Evolutionary conservation across 2,888 invertebrate genomes (phyloP).

Genomic region (Pelosia muscerda): DNA sequence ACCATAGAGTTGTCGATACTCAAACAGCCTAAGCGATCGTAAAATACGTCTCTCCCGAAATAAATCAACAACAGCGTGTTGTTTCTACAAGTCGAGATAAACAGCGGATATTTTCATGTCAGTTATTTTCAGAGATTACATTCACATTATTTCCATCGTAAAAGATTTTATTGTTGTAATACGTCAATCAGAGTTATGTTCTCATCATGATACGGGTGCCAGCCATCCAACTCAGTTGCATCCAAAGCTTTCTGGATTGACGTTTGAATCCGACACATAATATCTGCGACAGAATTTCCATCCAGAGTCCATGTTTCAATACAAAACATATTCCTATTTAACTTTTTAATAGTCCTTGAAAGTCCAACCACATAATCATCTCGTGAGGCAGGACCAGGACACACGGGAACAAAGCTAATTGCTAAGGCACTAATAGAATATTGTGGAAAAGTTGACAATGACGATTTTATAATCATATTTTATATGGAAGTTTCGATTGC

Average conservation of each 20-base stretch:
- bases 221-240: background rate
- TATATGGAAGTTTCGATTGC: too few relatives aligned
- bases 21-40: slow-evolving; percentile 35
- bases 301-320: too few relatives aligned
- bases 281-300: background rate
- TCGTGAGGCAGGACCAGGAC: too few relatives aligned
- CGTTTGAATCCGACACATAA: too few relatives aligned
- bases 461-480: too few relatives aligned
- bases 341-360: too few relatives aligned
- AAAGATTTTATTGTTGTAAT: slow-evolving; percentile 28
- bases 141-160: slow-evolving; percentile 25
- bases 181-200: slow-evolving; percentile 2
- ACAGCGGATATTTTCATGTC: slow-evolving; percentile 57
- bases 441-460: too few relatives aligned
- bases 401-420: too few relatives aligned
- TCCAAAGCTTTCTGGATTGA: background rate
- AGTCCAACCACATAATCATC: too few relatives aligned
- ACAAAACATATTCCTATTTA: too few relatives aligned
- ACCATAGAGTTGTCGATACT: slow-evolving; percentile 40
- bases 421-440: too few relatives aligned
- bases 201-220: background rate
- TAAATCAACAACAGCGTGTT: slow-evolving; percentile 60
- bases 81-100: slow-evolving; percentile 53
- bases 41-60: slow-evolving; percentile 45
- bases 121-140: slow-evolving; percentile 58